Evolutionary conservation across 2,113 vertebrate genomes (phyloP).

Genomic region (Cynocephalus volans): DNA sequence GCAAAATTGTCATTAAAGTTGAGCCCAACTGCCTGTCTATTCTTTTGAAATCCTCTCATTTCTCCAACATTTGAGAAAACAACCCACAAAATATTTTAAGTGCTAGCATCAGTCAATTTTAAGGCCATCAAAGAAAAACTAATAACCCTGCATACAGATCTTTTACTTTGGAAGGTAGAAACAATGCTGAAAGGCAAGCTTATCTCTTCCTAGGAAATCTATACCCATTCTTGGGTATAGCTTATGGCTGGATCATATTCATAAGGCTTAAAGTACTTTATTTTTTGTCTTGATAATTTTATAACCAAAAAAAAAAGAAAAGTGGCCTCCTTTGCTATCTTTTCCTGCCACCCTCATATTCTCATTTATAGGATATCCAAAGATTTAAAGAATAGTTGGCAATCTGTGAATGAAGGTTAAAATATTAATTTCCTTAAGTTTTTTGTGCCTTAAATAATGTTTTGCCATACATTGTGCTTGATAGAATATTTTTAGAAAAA

Average conservation of each 20-base stretch:
- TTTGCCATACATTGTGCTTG: background rate
- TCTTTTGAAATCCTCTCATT: background rate
- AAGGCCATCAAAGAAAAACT: background rate
- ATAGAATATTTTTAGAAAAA: background rate
- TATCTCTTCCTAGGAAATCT: background rate
- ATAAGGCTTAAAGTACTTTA: background rate
- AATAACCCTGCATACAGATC: background rate
- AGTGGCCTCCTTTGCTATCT: background rate
- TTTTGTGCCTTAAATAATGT: conserved; percentile 31
- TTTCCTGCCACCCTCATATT: background rate
- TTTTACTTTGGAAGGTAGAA: conserved; percentile 1
- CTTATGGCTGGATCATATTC: background rate
- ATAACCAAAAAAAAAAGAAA: background rate
- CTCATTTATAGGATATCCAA: background rate
- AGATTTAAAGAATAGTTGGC: background rate
- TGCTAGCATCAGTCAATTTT: background rate
- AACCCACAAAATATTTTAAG: background rate
- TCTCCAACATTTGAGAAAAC: conserved; percentile 13
- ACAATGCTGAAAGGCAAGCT: background rate
- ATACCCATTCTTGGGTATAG: background rate
- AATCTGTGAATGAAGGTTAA: background rate
- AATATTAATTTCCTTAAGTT: background rate
- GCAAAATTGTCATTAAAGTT: background rate
- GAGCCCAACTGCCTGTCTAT: background rate
- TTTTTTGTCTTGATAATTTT: background rate